These are phyloP conservation scores for Monochamus alternatus DNA, from an alignment of 2,888 invertebrate genomes.

Conservation along the genomic window DNA sequence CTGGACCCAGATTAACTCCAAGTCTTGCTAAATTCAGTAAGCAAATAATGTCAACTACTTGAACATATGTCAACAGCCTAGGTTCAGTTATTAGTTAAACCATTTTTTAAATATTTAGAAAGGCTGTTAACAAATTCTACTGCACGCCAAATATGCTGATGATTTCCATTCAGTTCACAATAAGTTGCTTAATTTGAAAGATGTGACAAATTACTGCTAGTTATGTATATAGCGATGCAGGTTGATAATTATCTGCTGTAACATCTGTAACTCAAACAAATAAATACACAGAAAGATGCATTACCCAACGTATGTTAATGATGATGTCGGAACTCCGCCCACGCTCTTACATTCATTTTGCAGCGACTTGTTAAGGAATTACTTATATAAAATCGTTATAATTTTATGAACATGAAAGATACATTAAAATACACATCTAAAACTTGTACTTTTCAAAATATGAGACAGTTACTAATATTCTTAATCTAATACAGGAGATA, in stretches of 20 bases:
- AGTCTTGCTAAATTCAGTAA: too few species aligned
- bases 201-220: not conserved
- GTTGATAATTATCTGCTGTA: constrained; percentile 11
- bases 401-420: too few species aligned
- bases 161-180: too few species aligned
- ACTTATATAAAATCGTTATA: too few species aligned
- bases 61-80: too few species aligned
- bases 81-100: too few species aligned
- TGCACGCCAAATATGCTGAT: not conserved
- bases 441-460: too few species aligned
- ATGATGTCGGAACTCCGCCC: constrained; percentile 1
- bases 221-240: not conserved
- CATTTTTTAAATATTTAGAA: not conserved
- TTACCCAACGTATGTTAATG: constrained; percentile 8
- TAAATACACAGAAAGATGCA: constrained; percentile 5
- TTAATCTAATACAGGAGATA: too few species aligned
- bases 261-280: constrained; percentile 10
- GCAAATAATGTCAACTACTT: too few species aligned
- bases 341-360: not conserved
- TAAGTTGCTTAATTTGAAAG: not conserved
- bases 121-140: constrained; percentile 1
- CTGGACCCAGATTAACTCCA: too few species aligned
- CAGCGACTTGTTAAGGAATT: not conserved
- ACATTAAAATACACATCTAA: too few species aligned
- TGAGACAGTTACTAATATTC: too few species aligned